These are phyloP conservation scores for Rhinoptilus africanus DNA, from an alignment of 2,113 vertebrate species.

Conservation along the genomic window DNA sequence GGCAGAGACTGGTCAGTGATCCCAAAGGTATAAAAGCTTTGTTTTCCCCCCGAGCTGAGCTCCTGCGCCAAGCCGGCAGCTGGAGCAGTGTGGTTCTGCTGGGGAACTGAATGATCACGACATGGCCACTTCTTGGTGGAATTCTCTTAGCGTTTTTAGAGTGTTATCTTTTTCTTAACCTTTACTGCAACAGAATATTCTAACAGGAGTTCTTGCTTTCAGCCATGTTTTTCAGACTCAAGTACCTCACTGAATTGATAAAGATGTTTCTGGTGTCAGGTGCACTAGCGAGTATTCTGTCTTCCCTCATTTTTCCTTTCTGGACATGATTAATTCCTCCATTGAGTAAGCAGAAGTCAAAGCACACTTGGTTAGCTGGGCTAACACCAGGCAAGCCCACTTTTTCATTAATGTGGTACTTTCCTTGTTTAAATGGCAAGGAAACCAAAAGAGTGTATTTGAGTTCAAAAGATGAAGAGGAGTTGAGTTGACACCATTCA, in stretches of 20 bases:
- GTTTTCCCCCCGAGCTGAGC: rapidly evolving
- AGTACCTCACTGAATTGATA: neutral
- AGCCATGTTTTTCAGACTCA: neutral
- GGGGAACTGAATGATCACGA: rapidly evolving
- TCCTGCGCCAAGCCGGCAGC: neutral
- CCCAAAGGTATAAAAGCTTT: neutral
- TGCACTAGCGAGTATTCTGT: neutral
- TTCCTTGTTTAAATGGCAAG: neutral
- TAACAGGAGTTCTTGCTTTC: neutral
- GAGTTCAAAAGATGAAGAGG: neutral
- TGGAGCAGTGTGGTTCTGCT: neutral
- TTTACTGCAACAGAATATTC: neutral
- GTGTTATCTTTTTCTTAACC: neutral
- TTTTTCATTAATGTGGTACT: neutral
- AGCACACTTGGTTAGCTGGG: neutral
- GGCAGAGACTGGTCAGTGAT: neutral
- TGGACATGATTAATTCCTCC: neutral
- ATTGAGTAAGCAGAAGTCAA: neutral
- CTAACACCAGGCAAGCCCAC: neutral
- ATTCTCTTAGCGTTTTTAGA: neutral
- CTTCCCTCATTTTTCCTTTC: neutral
- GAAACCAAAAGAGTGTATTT: neutral
- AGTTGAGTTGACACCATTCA: neutral
- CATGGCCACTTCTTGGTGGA: neutral
- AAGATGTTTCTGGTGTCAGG: neutral